Conservation (phyloP, 2,113 vertebrate species). For the Heloderma charlesbogerti region DNA sequence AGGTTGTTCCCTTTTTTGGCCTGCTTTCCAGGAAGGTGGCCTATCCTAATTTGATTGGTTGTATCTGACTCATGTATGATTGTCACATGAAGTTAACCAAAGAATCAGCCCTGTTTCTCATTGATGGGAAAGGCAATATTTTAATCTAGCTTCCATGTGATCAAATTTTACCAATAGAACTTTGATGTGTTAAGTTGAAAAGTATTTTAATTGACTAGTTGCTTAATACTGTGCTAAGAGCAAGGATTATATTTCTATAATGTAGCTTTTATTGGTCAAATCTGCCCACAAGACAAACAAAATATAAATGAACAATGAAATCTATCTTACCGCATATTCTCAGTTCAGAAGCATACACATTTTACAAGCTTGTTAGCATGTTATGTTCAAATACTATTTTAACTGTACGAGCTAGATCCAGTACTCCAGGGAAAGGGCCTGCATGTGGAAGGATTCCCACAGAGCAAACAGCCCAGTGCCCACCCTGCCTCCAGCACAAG, state of each 20-base stretch:
- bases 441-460: background rate
- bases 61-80: slow-evolving; percentile 53
- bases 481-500: background rate
- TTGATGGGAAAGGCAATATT: slow-evolving; percentile 47
- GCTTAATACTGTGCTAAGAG: slow-evolving; percentile 35
- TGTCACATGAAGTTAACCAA: slow-evolving; percentile 61
- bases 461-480: background rate
- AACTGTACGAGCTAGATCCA: slow-evolving; percentile 24
- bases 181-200: slow-evolving; percentile 55
- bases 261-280: slow-evolving; percentile 58
- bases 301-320: slow-evolving; percentile 30
- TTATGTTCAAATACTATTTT: slow-evolving; percentile 31
- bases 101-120: slow-evolving; percentile 64
- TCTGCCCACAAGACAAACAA: slow-evolving; percentile 49
- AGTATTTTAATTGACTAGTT: slow-evolving; percentile 63
- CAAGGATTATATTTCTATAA: slow-evolving; percentile 56
- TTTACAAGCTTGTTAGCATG: slow-evolving; percentile 34
- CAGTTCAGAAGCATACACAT: slow-evolving; percentile 43
- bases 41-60: slow-evolving; percentile 53
- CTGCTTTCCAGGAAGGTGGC: slow-evolving; percentile 39
- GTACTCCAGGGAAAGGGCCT: background rate
- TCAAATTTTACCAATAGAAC: slow-evolving; percentile 45
- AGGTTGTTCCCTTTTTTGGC: slow-evolving; percentile 15
- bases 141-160: slow-evolving; percentile 43
- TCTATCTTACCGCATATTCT: slow-evolving; percentile 34